These are phyloP conservation scores for Buphagus erythrorhynchus DNA, from an alignment of 2,797 vertebrate species.

Conservation along the genomic window DNA sequence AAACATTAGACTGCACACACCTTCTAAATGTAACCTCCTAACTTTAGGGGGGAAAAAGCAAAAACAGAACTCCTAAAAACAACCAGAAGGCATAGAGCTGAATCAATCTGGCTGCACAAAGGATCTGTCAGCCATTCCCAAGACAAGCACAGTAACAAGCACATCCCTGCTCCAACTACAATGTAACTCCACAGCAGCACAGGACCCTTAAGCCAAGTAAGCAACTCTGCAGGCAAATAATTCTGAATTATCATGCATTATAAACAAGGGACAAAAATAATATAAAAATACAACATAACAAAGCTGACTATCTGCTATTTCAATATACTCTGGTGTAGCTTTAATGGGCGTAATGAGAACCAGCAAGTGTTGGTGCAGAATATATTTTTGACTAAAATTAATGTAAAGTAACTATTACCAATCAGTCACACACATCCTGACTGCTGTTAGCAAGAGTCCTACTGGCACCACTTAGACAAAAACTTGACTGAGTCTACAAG, in stretches of 20 bases:
- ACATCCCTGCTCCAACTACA: background rate
- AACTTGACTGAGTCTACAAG: background rate
- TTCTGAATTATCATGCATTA: background rate
- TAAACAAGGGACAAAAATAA: background rate
- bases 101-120: background rate
- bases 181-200: background rate
- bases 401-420: background rate
- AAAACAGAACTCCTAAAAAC: background rate
- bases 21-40: background rate
- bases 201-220: background rate
- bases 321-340: background rate
- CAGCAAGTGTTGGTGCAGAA: background rate
- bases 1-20: background rate
- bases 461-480: background rate
- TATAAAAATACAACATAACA: background rate
- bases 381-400: background rate
- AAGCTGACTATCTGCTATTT: background rate
- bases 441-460: background rate
- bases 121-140: background rate
- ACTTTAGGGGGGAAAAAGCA: background rate
- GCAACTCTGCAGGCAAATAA: background rate
- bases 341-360: background rate
- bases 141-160: background rate
- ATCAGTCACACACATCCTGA: background rate
- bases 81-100: background rate